Conservation (phyloP, 2,888 invertebrate species). For the Pollenia amentaria region DNA sequence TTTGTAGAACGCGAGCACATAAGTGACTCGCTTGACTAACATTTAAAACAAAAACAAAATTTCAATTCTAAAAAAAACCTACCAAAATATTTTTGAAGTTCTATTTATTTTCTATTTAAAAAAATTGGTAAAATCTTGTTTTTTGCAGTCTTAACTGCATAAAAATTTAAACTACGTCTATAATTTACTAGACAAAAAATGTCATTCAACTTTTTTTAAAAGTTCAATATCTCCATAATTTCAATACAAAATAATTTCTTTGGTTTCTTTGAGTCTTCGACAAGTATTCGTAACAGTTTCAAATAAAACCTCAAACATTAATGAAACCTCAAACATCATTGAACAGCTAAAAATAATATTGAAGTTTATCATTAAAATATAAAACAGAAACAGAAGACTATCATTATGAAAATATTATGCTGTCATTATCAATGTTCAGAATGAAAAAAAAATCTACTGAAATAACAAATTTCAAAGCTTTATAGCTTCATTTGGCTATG, state of each 20-base stretch:
- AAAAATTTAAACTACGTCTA: no score
- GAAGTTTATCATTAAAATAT: slow-evolving; percentile 50
- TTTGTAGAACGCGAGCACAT: no score
- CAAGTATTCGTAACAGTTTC: background rate
- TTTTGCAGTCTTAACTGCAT: no score
- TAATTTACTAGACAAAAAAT: no score
- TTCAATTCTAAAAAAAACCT: no score
- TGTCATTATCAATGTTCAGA: slow-evolving; percentile 35
- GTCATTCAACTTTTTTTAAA: background rate
- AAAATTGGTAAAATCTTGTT: no score
- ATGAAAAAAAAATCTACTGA: slow-evolving; percentile 16
- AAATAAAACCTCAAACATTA: slow-evolving; percentile 27
- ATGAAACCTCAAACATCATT: slow-evolving; percentile 29
- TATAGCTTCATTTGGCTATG: no score
- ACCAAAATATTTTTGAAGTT: no score
- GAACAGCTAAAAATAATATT: slow-evolving; percentile 14
- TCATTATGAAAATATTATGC: slow-evolving; percentile 29
- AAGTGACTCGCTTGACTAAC: no score
- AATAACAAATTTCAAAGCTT: background rate
- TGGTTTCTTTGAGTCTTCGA: background rate
- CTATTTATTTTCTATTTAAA: no score
- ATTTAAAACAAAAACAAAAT: no score
- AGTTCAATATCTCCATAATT: background rate
- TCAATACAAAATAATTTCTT: background rate
- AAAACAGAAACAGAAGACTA: slow-evolving; percentile 40